Evolutionary conservation across 2,797 vertebrate species (phyloP).

Genomic region (Falco berigora): DNA sequence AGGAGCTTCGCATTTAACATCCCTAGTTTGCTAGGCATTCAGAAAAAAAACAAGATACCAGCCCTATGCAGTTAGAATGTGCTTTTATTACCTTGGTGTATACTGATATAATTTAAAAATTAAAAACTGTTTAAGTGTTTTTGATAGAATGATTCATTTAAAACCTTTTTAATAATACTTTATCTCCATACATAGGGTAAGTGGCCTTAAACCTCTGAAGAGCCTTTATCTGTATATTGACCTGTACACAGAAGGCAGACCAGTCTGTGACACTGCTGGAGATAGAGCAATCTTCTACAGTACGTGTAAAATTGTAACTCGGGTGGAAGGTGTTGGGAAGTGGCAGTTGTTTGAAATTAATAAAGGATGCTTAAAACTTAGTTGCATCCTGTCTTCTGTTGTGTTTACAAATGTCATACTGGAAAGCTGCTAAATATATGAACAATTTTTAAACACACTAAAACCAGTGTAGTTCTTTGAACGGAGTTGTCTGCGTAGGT

Average conservation of each 20-base stretch:
- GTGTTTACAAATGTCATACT: background rate
- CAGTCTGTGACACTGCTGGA: slow-evolving; percentile 41
- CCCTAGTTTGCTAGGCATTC: background rate
- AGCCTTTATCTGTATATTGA: slow-evolving; percentile 58
- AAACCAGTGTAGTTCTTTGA: background rate
- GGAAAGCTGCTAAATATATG: background rate
- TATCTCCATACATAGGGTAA: slow-evolving; percentile 74
- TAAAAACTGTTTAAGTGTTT: slow-evolving; percentile 7
- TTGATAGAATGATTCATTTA: background rate
- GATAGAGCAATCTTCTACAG: background rate
- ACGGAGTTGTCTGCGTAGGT: background rate
- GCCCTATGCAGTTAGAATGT: background rate
- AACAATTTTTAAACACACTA: background rate
- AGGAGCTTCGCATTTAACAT: background rate
- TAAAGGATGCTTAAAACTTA: slow-evolving; percentile 38
- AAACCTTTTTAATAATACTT: slow-evolving; percentile 61
- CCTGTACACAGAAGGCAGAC: slow-evolving; percentile 49
- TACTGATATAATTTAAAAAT: background rate
- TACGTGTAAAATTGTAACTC: slow-evolving; percentile 22
- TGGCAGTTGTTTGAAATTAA: slow-evolving; percentile 39
- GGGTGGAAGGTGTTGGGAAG: background rate
- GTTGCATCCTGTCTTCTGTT: background rate
- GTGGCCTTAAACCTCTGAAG: slow-evolving; percentile 70
- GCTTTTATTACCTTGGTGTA: background rate
- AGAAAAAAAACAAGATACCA: background rate